phyloP scores from a whole-genome alignment of 1,140 invertebrate genomes.

The Cylas formicarius region DNA sequence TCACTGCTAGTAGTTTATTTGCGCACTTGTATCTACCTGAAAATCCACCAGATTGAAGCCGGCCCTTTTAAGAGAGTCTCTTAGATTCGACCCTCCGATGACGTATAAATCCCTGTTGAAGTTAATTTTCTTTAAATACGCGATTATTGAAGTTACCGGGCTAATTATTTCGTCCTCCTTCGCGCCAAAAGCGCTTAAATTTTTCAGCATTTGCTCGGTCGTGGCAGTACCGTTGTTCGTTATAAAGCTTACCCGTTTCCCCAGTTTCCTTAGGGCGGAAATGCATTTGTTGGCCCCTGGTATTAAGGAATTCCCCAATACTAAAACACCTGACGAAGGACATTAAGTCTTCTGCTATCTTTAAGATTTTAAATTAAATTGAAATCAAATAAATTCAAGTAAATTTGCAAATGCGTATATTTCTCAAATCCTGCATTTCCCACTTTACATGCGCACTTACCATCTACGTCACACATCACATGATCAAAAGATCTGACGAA shows the following conservation, averaged over 20 bases:
- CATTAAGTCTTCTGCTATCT: too few species aligned
- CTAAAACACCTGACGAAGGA: conserved; percentile 14
- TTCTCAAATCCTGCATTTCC: too few species aligned
- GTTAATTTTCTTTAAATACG: conserved; percentile 13
- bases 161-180: conserved; percentile 14
- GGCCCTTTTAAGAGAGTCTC: conserved; percentile 7
- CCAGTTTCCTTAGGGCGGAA: conserved; percentile 6
- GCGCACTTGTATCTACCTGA: conserved; percentile 14
- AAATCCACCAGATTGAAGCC: conserved; percentile 17
- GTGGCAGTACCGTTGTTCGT: conserved; percentile 15
- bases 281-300: conserved; percentile 10
- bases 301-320: conserved; percentile 6
- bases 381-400: too few species aligned
- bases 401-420: too few species aligned
- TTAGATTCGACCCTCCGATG: conserved; percentile 10
- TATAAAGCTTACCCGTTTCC: conserved; percentile 14
- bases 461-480: too few species aligned
- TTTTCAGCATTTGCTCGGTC: conserved; percentile 5
- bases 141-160: conserved; percentile 2
- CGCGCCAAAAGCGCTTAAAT: conserved; percentile 7
- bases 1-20: too few species aligned
- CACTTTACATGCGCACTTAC: too few species aligned
- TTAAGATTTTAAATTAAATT: too few species aligned
- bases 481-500: too few species aligned
- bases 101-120: conserved; percentile 12